A percentile compares a stretch with the other conserved stretches of the same genome.
Conservation (phyloP, 2,113 vertebrate genomes). For the Cheilinus undulatus region DNA sequence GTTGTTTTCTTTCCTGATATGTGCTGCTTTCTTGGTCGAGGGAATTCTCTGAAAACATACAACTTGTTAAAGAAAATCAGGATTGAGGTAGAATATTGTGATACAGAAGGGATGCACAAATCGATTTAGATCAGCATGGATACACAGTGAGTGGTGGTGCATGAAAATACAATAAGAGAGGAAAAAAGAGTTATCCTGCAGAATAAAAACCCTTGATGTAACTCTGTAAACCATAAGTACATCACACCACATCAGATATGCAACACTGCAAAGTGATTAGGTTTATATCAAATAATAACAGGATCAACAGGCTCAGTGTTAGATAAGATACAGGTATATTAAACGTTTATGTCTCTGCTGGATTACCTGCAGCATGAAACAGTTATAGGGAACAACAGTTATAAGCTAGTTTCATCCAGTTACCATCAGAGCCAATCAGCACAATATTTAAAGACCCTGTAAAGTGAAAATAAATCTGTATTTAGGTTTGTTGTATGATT, state of each 20-base stretch:
- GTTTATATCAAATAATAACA: conserved; percentile 22
- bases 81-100: not conserved
- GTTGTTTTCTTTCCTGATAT: conserved; percentile 9
- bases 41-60: not conserved
- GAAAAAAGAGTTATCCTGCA: not conserved
- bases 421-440: too few relatives aligned
- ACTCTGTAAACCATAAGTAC: not conserved
- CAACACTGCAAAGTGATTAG: conserved; percentile 10
- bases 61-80: not conserved
- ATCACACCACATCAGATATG: not conserved
- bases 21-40: not conserved
- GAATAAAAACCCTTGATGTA: not conserved
- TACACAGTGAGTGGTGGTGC: not conserved
- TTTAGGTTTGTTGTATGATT: too few relatives aligned
- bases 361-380: conserved; percentile 2
- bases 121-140: not conserved
- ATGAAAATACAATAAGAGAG: not conserved
- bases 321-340: conserved; percentile 27
- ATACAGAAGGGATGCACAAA: not conserved
- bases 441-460: too few relatives aligned
- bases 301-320: not conserved
- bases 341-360: conserved; percentile 25
- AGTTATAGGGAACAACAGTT: not conserved
- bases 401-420: too few relatives aligned
- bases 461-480: too few relatives aligned